A percentile compares a stretch with the other conserved stretches of the same genome.
phyloP scores from a whole-genome alignment of 92 coral and sea anemone genomes.

The Meandrina meandrites region DNA sequence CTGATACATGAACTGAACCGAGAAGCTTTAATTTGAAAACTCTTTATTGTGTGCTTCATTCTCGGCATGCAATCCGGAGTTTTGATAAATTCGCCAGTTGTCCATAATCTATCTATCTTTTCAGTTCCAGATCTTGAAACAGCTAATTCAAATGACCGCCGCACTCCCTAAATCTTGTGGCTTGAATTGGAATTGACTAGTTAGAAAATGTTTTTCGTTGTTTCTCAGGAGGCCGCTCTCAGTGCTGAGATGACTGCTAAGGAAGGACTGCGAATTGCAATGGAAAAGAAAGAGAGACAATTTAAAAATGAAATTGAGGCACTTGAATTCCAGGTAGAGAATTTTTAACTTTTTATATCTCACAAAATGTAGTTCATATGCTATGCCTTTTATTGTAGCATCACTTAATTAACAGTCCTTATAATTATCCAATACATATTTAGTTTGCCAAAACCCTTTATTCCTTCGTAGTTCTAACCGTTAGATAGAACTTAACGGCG shows the following conservation, averaged over 20 bases:
- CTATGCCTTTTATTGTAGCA: not conserved
- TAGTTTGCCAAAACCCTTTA: too few species aligned
- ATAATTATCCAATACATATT: too few species aligned
- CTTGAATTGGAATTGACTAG: not conserved
- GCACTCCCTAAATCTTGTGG: not conserved
- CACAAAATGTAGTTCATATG: too few species aligned
- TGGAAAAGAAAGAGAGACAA: constrained; percentile 84
- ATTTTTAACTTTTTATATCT: not conserved
- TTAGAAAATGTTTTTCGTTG: not conserved
- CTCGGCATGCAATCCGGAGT: too few species aligned
- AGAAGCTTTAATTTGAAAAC: too few species aligned
- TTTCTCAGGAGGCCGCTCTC: constrained; percentile 83
- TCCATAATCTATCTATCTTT: too few species aligned
- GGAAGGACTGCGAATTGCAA: constrained; percentile 87
- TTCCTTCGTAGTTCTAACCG: too few species aligned
- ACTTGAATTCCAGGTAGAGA: constrained; percentile 78
- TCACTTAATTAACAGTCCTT: too few species aligned
- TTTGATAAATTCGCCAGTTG: too few species aligned
- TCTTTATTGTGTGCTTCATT: too few species aligned
- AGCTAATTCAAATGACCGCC: not conserved
- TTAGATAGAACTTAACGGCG: too few species aligned
- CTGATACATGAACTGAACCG: not conserved
- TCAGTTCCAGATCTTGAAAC: too few species aligned
- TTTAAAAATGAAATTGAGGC: constrained; percentile 75
- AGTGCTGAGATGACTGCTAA: constrained; percentile 96